Base-by-base conservation (phyloP, 1,140 invertebrate species). In the Philaenus spumarius region DNA sequence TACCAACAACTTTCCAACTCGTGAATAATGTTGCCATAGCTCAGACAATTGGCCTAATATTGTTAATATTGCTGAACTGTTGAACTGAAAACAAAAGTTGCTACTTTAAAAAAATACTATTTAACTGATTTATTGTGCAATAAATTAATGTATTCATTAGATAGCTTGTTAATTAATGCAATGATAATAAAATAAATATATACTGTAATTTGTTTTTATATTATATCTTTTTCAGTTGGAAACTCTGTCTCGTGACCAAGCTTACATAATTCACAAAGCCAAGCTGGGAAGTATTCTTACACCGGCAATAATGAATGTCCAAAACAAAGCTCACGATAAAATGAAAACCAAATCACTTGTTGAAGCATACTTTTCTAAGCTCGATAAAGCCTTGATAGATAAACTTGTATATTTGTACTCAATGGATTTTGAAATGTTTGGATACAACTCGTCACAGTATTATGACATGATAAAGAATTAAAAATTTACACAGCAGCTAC, bases 401-500 rank as follows among this genome's bases (percentile, higher is more conserved):
- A 81, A 83, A 66, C 77, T 93, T 3, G 90, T 89, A 70, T 79
- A 86, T 58, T 84, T 90, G 69, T 93, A 90, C 69, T 84, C 79
- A 84, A 87, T 89, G 64, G 90, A 93, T 73, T 93, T 92, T 72
- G 80, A 87, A 68, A 75, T 92, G 30, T 93, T 92, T 73, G 85
- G 85, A 67, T 93, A 92, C 66, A 85, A 59, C 37, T 26, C 56
- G 7, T 30, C 54, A 19, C 59, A 63, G 34, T 63, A 63, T 54
- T 63, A 59, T 47, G 55, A 43, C n/a, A 55, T 56, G 30, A 30
- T 54, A 4, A 30, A 30, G 3, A 30, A 30, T 9, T 30, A 30
- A 9, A 30, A 30, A 4, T 30, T 30, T 30, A n/a, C n/a, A n/a
- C n/a, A n/a, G n/a, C n/a, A n/a, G n/a, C n/a, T n/a, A n/a, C n/a